phyloP scores from a whole-genome alignment of 2,797 vertebrate species.

The Glyptemys insculpta region DNA sequence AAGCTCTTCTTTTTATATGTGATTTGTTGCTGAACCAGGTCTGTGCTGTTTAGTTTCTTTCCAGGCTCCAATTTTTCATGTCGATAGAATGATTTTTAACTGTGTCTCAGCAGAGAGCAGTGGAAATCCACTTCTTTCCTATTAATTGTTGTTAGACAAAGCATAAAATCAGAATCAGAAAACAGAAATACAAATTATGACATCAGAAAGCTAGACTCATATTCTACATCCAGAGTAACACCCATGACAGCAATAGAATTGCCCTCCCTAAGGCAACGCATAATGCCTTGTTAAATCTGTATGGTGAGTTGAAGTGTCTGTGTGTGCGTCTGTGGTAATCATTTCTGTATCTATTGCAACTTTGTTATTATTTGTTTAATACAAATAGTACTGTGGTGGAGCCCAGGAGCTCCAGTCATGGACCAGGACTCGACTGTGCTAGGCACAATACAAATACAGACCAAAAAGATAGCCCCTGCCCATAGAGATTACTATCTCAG shows the following conservation, averaged over 20 bases:
- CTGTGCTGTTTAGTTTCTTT: not conserved
- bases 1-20: not conserved
- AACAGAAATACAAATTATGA: not conserved
- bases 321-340: not conserved
- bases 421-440: accelerated
- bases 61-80: not conserved
- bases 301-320: not conserved
- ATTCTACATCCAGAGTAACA: not conserved
- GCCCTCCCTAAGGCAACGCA: not conserved
- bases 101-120: not conserved
- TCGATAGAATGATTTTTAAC: not conserved
- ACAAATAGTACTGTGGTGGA: not conserved
- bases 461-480: accelerated
- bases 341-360: not conserved
- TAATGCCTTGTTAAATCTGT: not conserved
- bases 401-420: accelerated
- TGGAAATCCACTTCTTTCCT: accelerated
- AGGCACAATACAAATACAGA: not conserved
- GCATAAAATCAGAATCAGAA: not conserved
- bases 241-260: not conserved
- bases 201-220: not conserved
- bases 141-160: not conserved
- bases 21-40: not conserved
- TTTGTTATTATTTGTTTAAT: not conserved
- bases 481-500: accelerated